A percentile compares a stretch with the other conserved stretches of the same genome.
Conservation (phyloP, 2,888 invertebrate genomes). For the Leptinotarsa peninsularis region DNA sequence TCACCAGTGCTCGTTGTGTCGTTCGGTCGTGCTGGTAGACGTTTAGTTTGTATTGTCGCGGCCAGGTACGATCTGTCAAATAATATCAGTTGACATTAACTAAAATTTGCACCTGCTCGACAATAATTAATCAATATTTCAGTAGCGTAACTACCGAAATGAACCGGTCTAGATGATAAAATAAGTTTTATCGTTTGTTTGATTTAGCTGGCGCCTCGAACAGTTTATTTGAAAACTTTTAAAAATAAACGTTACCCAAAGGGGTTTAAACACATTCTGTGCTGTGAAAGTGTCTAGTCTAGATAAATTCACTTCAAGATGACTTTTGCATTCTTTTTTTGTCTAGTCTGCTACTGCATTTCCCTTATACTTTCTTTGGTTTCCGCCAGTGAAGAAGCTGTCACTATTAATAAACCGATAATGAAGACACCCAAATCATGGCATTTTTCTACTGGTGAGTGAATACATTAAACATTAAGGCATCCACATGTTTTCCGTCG, state of each 20-base stretch:
- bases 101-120: background rate
- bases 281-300: constrained; percentile 32
- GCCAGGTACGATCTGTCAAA: constrained; percentile 29
- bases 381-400: constrained; percentile 48
- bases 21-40: background rate
- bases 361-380: constrained; percentile 45
- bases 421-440: constrained; percentile 51
- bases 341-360: constrained; percentile 34
- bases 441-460: constrained; percentile 57
- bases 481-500: background rate
- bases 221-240: constrained; percentile 47
- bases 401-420: constrained; percentile 56
- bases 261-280: constrained; percentile 43
- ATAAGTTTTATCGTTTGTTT: constrained; percentile 45
- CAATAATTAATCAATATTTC: background rate
- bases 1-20: background rate
- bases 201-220: constrained; percentile 51
- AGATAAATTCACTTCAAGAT: constrained; percentile 11
- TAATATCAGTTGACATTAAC: constrained; percentile 19
- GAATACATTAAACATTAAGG: background rate
- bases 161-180: constrained; percentile 25
- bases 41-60: background rate
- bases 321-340: constrained; percentile 31
- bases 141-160: background rate
- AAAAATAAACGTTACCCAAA: constrained; percentile 51